Evolutionary conservation across 2,888 invertebrate genomes (phyloP), one percentile per base, ranked within the genome.

Genomic region (Philopedon plagiatum): DNA sequence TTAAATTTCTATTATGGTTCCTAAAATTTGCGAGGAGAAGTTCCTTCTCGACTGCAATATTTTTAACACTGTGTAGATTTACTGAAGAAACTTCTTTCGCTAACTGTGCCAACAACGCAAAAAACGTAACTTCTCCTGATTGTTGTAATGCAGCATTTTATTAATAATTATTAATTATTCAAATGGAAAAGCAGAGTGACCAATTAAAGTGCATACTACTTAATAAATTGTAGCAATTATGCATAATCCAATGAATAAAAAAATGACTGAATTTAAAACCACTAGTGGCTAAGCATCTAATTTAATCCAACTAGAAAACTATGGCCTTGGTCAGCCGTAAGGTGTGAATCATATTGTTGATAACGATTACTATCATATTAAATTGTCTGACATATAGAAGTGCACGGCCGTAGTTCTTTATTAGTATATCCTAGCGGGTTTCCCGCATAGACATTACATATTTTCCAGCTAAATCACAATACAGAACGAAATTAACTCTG

Each of bases 191-290:
- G 49, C 49, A 49, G 26, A 1, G 26, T 29, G 15, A 15, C 23
- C n/a, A 51, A 51, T 51, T 46, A 46, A 46, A 21, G 5, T 46
- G 46, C 29, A 51, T 26, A 29, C 26, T 13, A 1, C 13, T 5
- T 29, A 51, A 29, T 51, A 51, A 46, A 46, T 21, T 46, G 46
- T 46, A 21, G 46, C 46, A 51, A 51, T 51, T 51, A 51, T 51
- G 51, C 51, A 29, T 15, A 51, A 51, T 51, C 26, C 5, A 26
- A 29, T 51, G 29, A 51, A 51, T 15, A 51, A 13, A 51, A 51
- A 13, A 51, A 51, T 51, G 51, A 51, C 51, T 29, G 15, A 51
- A 29, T 13, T 51, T 29, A 51, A 51, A 51, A 29, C 51, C 29
- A 29, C 51, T 15, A 26, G 15, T 5, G 26, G 0, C 44, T 21